A percentile compares a stretch with the other conserved stretches of the same genome.
These are phyloP conservation scores for Autographa pulchrina DNA, from an alignment of 2,888 invertebrate genomes.

Conservation along the genomic window DNA sequence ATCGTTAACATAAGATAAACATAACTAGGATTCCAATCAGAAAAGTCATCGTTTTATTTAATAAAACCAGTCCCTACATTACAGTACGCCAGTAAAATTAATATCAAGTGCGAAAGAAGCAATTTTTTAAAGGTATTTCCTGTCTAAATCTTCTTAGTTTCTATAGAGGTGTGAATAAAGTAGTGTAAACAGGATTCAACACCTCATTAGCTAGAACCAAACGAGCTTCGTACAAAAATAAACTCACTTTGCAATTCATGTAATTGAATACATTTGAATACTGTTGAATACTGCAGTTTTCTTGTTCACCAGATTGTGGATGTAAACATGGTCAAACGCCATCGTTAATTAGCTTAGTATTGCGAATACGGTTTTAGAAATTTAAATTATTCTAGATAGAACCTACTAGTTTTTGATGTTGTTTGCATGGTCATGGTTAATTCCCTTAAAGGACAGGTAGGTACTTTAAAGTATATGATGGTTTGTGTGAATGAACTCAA, in stretches of 20 bases:
- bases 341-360: slow-evolving; percentile 26
- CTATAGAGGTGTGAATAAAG: slow-evolving; percentile 48
- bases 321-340: slow-evolving; percentile 39
- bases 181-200: slow-evolving; percentile 44
- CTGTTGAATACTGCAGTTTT: slow-evolving; percentile 58
- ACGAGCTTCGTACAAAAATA: slow-evolving; percentile 52
- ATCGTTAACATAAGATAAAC: neutral
- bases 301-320: slow-evolving; percentile 41
- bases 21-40: neutral
- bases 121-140: slow-evolving; percentile 36
- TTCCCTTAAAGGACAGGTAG: too few relatives aligned
- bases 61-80: neutral
- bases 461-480: too few relatives aligned
- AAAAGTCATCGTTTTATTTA: neutral
- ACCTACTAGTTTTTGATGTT: neutral
- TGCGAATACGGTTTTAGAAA: slow-evolving; percentile 8
- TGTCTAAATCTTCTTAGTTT: slow-evolving; percentile 39
- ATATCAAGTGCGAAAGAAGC: slow-evolving; percentile 27
- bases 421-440: neutral
- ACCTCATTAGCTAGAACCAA: slow-evolving; percentile 48
- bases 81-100: slow-evolving; percentile 10
- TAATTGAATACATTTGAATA: slow-evolving; percentile 61
- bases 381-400: slow-evolving; percentile 5
- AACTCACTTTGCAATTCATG: slow-evolving; percentile 47
- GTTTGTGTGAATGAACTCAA: too few relatives aligned